phyloP scores from a whole-genome alignment of 37 sponge, comb jelly and placozoan genomes.

The Bolinopsis microptera region DNA sequence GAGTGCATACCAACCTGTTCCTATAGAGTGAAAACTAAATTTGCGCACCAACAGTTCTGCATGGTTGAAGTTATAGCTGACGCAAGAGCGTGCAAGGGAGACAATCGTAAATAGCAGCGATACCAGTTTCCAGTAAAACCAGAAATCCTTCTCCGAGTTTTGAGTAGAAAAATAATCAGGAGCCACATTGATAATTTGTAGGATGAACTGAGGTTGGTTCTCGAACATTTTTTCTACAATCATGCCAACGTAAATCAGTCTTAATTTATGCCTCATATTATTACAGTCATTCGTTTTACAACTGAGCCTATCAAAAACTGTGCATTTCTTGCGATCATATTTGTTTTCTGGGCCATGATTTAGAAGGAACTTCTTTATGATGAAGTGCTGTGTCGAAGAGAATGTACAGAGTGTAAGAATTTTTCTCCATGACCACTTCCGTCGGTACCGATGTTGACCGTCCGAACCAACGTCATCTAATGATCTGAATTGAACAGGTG shows the following conservation, averaged over 20 bases:
- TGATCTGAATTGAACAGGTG: background rate
- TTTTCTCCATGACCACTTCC: slow-evolving; percentile 1
- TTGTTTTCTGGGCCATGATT: background rate
- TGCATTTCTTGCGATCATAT: background rate
- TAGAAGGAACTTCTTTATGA: slow-evolving; percentile 6
- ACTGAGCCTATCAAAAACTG: background rate
- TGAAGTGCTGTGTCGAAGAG: slow-evolving; percentile 48
- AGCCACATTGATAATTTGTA: background rate
- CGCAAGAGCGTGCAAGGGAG: background rate
- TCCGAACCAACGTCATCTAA: background rate
- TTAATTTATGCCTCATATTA: background rate
- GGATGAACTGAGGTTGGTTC: background rate
- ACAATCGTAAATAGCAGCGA: background rate
- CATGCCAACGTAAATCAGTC: background rate
- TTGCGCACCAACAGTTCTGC: background rate
- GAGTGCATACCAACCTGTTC: background rate
- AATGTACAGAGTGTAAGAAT: background rate
- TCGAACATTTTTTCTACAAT: background rate
- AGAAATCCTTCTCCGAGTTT: background rate
- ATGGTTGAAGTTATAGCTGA: background rate
- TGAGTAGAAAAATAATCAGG: background rate
- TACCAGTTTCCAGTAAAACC: slow-evolving; percentile 28
- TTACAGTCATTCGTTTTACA: background rate
- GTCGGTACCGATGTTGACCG: background rate
- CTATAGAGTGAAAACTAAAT: background rate